phyloP scores from a whole-genome alignment of 1,140 invertebrate genomes.

The Paramacrobiotus metropolitanus region DNA sequence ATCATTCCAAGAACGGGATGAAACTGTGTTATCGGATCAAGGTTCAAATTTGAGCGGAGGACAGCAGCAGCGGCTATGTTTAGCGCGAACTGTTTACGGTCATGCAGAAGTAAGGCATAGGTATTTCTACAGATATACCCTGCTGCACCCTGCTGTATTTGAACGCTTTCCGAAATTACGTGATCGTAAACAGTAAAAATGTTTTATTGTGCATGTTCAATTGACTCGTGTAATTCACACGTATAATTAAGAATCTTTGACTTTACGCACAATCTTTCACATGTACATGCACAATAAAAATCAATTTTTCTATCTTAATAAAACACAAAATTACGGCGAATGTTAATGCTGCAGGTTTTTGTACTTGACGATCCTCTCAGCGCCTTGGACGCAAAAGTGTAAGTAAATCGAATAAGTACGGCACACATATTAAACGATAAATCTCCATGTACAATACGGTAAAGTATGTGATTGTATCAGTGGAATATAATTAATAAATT shows the following conservation, averaged over 20 bases:
- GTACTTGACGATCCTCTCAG: neutral
- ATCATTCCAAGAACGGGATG: neutral
- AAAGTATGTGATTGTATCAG: too few relatives aligned
- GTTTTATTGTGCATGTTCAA: too few relatives aligned
- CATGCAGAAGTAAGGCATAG: slow-evolving; percentile 16
- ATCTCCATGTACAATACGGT: too few relatives aligned
- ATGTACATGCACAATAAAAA: too few relatives aligned
- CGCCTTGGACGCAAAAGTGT: neutral
- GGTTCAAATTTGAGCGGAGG: slow-evolving; percentile 38
- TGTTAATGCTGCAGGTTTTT: slow-evolving; percentile 20
- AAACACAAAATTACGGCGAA: slow-evolving; percentile 21
- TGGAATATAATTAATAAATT: too few relatives aligned
- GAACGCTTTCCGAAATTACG: neutral
- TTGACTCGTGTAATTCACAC: too few relatives aligned
- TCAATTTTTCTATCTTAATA: slow-evolving; percentile 17
- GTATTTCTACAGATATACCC: neutral
- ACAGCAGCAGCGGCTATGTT: slow-evolving; percentile 10
- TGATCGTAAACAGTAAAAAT: too few relatives aligned
- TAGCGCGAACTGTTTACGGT: slow-evolving; percentile 11
- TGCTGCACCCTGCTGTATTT: neutral
- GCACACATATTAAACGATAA: too few relatives aligned
- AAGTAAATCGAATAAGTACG: too few relatives aligned
- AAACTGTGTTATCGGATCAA: slow-evolving; percentile 6
- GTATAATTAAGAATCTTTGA: too few relatives aligned
- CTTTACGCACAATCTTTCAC: too few relatives aligned